Evolutionary conservation across 2,797 vertebrate genomes (phyloP).

Genomic region (Sciaenops ocellatus): DNA sequence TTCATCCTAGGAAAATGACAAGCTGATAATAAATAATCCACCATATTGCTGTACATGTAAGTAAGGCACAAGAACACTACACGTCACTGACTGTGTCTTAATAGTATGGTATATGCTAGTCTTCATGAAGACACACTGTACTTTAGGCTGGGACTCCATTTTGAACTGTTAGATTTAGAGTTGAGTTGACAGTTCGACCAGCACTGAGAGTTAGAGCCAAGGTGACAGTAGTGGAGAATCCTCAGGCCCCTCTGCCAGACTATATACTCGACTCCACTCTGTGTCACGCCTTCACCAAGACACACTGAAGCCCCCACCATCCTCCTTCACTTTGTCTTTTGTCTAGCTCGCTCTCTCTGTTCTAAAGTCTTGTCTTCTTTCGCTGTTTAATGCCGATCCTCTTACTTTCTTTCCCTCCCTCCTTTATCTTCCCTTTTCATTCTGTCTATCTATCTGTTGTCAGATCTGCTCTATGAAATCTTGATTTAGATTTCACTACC

Average conservation of each 20-base stretch:
- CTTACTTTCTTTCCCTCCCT: conserved; percentile 49
- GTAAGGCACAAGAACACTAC: conserved; percentile 8
- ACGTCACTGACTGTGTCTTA: conserved; percentile 18
- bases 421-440: conserved; percentile 28
- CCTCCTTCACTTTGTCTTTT: conserved; percentile 65
- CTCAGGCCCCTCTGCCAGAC: conserved; percentile 80
- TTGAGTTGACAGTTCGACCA: conserved; percentile 79
- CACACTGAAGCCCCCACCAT: conserved; percentile 50
- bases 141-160: conserved; percentile 65
- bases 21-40: conserved; percentile 60
- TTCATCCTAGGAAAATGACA: conserved; percentile 60
- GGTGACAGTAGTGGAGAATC: conserved; percentile 83
- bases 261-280: conserved; percentile 67
- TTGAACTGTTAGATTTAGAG: conserved; percentile 77
- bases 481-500: conserved; percentile 42
- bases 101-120: conserved; percentile 29
- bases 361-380: conserved; percentile 48
- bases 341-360: conserved; percentile 42
- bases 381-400: conserved; percentile 37
- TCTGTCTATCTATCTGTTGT: conserved; percentile 34
- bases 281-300: conserved; percentile 67
- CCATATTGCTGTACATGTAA: conserved; percentile 33
- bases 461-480: conserved; percentile 45
- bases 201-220: conserved; percentile 77
- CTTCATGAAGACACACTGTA: conserved; percentile 41